A percentile compares a stretch with the other conserved stretches of the same genome.
Conservation (phyloP, 2,113 vertebrate species). For the Noctilio leporinus region DNA sequence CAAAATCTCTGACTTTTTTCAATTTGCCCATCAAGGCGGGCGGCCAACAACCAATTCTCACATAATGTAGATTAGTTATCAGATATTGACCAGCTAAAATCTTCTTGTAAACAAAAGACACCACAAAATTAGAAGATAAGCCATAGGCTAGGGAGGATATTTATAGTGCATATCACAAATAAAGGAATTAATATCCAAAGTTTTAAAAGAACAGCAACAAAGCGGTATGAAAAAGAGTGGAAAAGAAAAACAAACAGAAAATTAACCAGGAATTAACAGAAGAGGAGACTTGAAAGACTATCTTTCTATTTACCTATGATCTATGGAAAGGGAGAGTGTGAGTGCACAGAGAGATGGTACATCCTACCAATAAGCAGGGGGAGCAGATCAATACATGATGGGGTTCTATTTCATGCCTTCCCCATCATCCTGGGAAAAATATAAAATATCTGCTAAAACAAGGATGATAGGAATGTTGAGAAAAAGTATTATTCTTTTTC, state of each 20-base stretch:
- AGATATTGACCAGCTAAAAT: neutral
- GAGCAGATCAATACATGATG: neutral
- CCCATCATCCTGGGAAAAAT: neutral
- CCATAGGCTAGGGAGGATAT: neutral
- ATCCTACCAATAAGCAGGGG: neutral
- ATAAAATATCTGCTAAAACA: neutral
- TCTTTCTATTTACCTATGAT: neutral
- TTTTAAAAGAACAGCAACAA: neutral
- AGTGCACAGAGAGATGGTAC: neutral
- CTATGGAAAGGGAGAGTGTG: neutral
- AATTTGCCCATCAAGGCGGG: neutral
- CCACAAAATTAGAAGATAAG: neutral
- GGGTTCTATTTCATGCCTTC: neutral
- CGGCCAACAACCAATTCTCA: neutral
- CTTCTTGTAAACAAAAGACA: neutral
- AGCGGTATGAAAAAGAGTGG: neutral
- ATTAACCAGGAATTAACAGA: neutral
- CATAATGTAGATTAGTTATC: neutral
- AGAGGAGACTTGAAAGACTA: neutral
- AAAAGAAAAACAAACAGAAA: neutral
- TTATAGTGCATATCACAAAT: neutral
- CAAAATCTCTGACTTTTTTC: neutral
- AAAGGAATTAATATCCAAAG: neutral
- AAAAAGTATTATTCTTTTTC: neutral
- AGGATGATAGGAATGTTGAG: neutral